A percentile compares a stretch with the other conserved stretches of the same genome.
Conservation (phyloP, 2,797 vertebrate genomes). For the Galagoides demidoff region DNA sequence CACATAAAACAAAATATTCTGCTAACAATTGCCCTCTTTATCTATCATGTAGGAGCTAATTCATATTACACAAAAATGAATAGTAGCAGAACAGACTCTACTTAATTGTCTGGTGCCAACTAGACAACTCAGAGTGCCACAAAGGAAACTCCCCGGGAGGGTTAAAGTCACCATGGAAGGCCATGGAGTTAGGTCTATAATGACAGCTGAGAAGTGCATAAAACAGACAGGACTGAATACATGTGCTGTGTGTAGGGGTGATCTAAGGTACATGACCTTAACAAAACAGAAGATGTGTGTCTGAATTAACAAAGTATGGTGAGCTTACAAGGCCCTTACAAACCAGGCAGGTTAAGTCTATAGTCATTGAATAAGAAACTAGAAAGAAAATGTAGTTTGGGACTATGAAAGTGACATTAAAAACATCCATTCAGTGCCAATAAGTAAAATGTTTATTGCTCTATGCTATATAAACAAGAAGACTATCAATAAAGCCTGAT, state of each 20-base stretch:
- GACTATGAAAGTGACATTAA: not conserved
- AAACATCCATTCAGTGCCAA: not conserved
- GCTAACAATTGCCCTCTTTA: slow-evolving; percentile 22
- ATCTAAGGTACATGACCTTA: not conserved
- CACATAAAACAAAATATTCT: slow-evolving; percentile 3
- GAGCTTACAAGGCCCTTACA: slow-evolving; percentile 1
- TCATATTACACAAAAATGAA: slow-evolving; percentile 45
- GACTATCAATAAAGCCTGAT: slow-evolving; percentile 9
- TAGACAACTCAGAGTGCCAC: not conserved
- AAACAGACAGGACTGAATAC: slow-evolving; percentile 46
- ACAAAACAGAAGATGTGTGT: slow-evolving; percentile 18
- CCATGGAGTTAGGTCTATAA: slow-evolving; percentile 8
- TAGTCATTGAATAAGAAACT: not conserved
- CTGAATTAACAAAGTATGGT: slow-evolving; percentile 29
- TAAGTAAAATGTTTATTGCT: not conserved
- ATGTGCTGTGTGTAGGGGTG: not conserved
- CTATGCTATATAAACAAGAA: not conserved
- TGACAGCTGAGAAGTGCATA: slow-evolving; percentile 43
- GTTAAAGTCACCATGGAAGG: not conserved
- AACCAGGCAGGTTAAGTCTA: not conserved
- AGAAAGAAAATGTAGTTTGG: not conserved
- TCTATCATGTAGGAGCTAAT: not conserved
- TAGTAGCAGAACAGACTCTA: slow-evolving; percentile 24
- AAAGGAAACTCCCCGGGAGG: slow-evolving; percentile 35
- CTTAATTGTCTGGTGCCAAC: slow-evolving; percentile 43